Evolutionary conservation across 2,888 invertebrate species (phyloP).

Genomic region (Oeneis ivallda): DNA sequence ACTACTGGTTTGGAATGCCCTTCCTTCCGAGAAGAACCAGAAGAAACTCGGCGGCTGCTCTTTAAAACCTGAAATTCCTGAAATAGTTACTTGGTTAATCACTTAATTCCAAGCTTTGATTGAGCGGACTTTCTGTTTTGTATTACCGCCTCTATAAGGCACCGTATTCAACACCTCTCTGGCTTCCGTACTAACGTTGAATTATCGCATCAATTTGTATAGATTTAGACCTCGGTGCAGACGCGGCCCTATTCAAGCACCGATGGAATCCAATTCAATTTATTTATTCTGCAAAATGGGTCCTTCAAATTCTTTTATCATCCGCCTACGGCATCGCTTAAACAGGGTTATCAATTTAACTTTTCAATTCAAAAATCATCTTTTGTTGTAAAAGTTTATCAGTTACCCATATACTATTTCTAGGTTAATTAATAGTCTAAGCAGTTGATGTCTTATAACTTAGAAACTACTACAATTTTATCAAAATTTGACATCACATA

Average conservation of each 20-base stretch:
- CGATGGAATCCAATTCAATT: constrained; percentile 40
- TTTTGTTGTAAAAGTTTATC: not conserved
- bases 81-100: too few relatives aligned
- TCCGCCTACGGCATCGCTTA: not conserved
- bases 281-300: constrained; percentile 41
- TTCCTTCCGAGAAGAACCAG: too few relatives aligned
- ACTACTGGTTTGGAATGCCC: too few relatives aligned
- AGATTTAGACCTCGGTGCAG: constrained; percentile 35
- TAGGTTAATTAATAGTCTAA: too few relatives aligned
- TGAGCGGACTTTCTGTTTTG: too few relatives aligned
- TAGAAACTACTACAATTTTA: too few relatives aligned
- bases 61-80: too few relatives aligned
- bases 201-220: constrained; percentile 38
- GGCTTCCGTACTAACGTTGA: constrained; percentile 29
- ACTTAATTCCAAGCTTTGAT: too few relatives aligned
- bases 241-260: constrained; percentile 25
- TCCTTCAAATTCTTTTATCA: constrained; percentile 36
- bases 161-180: not conserved
- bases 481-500: too few relatives aligned
- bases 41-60: too few relatives aligned
- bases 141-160: not conserved
- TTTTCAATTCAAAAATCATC: too few relatives aligned
- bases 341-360: not conserved
- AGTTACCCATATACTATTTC: not conserved
- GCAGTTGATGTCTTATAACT: too few relatives aligned